Percentiles rank a stretch among this genome's conserved stretches.
These are phyloP conservation scores for Malaclemys terrapin DNA, from an alignment of 2,113 vertebrate genomes.

Conservation along the genomic window DNA sequence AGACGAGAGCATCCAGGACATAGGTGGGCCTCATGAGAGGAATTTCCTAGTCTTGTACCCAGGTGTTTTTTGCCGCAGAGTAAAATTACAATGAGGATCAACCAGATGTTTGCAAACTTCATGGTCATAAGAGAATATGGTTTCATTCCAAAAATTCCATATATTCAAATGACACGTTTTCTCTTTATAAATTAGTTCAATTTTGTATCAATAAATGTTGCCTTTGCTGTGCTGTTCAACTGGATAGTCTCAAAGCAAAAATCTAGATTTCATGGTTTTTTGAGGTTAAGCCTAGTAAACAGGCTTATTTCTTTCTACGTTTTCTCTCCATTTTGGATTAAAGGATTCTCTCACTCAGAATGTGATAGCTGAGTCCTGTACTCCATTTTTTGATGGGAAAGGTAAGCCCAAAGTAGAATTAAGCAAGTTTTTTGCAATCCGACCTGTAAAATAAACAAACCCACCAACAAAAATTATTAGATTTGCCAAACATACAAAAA, in stretches of 20 bases:
- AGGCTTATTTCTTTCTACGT: conserved; percentile 96
- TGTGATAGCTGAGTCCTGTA: conserved; percentile 69
- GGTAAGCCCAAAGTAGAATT: conserved; percentile 11
- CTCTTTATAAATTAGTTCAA: conserved; percentile 78
- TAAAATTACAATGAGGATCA: conserved; percentile 83
- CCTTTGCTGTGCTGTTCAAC: conserved; percentile 61
- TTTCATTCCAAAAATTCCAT: conserved; percentile 75
- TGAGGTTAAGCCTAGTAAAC: conserved; percentile 77
- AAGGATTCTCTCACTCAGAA: conserved; percentile 68
- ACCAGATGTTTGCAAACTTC: conserved; percentile 84
- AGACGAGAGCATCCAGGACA: conserved; percentile 90
- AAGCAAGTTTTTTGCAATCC: not conserved
- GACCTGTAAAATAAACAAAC: conserved; percentile 51
- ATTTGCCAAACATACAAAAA: not conserved
- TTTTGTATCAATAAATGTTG: conserved; percentile 65
- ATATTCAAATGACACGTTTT: conserved; percentile 75
- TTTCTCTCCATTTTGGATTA: conserved; percentile 94
- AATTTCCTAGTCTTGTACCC: conserved; percentile 81
- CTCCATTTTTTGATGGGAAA: conserved; percentile 73
- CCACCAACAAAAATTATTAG: not conserved
- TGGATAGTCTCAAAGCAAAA: conserved; percentile 71
- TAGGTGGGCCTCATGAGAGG: conserved; percentile 69
- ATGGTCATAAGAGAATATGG: conserved; percentile 78
- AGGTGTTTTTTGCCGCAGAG: conserved; percentile 85
- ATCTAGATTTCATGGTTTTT: conserved; percentile 83